Base-by-base conservation (phyloP, 2,888 invertebrate species). In the Xestia xanthographa region DNA sequence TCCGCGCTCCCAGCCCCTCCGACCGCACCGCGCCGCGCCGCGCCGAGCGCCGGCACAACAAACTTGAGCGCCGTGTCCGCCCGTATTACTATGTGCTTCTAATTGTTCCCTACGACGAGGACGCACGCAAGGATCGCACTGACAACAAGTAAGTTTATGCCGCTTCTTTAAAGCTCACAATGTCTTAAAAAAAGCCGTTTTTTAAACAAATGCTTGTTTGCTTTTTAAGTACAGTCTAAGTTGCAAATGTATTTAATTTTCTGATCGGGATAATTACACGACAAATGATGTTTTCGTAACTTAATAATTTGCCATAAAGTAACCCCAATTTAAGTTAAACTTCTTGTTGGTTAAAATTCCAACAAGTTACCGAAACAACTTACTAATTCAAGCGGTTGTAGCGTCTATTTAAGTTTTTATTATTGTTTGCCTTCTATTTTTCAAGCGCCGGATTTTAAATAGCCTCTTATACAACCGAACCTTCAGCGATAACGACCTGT, bases 1-100 rank as follows among this genome's bases (percentile, higher is more conserved):
- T 95, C 92, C 92, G 91, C 92, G 90, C 91, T 69, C 62, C 79
- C 81, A 83, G 85, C 85, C 87, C 86, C 63, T 62, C 76, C 68
- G 78, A 83, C 86, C 83, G 80, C 86, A 84, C 84, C 85, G 80
- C 80, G 82, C 87, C 86, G 80, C 83, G 84, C 75, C 80, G 84
- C 77, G 62, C 67, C 80, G 76, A 84, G 85, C 90, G 91, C 93
- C 93, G 93, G 92, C 93, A 94, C 91, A 94, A 95, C 94, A 94
- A 94, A 92, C 92, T 87, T 90, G 88, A 90, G 88, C 90, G 89
- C 91, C 89, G 90, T 91, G 89, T 91, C 90, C 90, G 3, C 41
- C 63, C 90, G 90, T 90, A 87, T 77, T 86, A 87, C 90, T 92
- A 89, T 91, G 92, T 94, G 92, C 92, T 92, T 89, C 89, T 92